Base-by-base conservation (phyloP, 2,797 vertebrate species). In the Trematomus bernacchii region DNA sequence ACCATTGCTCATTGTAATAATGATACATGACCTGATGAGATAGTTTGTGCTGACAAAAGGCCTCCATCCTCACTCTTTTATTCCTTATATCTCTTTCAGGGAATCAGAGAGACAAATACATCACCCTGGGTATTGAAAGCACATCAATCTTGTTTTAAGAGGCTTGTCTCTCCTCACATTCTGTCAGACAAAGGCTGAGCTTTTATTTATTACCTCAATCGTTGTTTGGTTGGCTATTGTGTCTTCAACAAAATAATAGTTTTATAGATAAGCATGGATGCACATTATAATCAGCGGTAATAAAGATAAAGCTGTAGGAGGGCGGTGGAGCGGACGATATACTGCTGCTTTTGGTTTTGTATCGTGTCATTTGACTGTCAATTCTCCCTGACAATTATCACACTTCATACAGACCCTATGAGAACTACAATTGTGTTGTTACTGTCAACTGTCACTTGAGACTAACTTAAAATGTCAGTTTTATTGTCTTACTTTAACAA, bases 81-180 rank as follows among this genome's bases (percentile, higher is more conserved):
- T 94, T 93, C 91, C 76, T 87, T 86, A 87, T 93, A 93, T 96
- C 94, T 95, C 92, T 94, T 95, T 95, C 92, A 94, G 87, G 68
- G 90, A 90, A 93, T 94, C 90, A 80, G 73, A 83, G 80, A 84
- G 89, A 87, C 85, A 80, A 91, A 94, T 93, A 82, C 87, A 93
- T 94, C 93, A 93, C 87, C 78, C 69, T 21, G 6, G 16, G 82
- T 89, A 95, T 95, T 86, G 95, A 94, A 92, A 64, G 86, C 85
- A 84, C 93, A 94, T 95, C 92, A 93, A 93, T 95, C 94, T 95
- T 89, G 66, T 90, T 92, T 93, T 93, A 93, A 92, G 91, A 89
- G 82, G 84, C 85, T 89, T 92, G 87, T 93, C 92, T 86, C 62
- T 67, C 44, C 81, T 91, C 87, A 88, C 80, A 92, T 91, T 89